Conservation (phyloP, 2,797 vertebrate species). For the Myiotriccus ornatus region DNA sequence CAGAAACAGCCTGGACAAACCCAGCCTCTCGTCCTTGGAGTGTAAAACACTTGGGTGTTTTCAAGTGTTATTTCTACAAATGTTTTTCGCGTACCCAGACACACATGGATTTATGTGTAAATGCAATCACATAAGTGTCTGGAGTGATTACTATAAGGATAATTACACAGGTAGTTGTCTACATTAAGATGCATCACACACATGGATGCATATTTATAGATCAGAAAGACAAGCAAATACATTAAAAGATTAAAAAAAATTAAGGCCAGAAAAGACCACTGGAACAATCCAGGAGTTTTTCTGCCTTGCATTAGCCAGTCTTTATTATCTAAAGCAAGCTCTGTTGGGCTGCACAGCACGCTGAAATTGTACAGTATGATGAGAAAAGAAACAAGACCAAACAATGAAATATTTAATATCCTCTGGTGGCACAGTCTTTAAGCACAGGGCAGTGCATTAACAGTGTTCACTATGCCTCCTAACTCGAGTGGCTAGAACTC, state of each 20-base stretch:
- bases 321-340: neutral
- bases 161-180: neutral
- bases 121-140: neutral
- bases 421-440: neutral
- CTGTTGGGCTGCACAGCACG: neutral
- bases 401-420: conserved; percentile 27
- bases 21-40: neutral
- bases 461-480: neutral
- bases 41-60: neutral
- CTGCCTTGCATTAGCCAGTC: neutral
- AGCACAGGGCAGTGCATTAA: neutral
- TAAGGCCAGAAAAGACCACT: neutral
- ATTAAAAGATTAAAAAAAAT: neutral
- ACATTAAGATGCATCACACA: neutral
- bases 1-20: neutral
- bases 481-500: neutral
- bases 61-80: neutral
- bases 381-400: conserved; percentile 9
- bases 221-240: neutral
- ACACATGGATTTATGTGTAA: neutral
- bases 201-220: fast-evolving
- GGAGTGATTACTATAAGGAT: neutral
- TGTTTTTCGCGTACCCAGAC: neutral
- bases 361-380: neutral
- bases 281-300: neutral